Evolutionary conservation across 2,113 vertebrate genomes (phyloP).

Genomic region (Actenoides hombroni): DNA sequence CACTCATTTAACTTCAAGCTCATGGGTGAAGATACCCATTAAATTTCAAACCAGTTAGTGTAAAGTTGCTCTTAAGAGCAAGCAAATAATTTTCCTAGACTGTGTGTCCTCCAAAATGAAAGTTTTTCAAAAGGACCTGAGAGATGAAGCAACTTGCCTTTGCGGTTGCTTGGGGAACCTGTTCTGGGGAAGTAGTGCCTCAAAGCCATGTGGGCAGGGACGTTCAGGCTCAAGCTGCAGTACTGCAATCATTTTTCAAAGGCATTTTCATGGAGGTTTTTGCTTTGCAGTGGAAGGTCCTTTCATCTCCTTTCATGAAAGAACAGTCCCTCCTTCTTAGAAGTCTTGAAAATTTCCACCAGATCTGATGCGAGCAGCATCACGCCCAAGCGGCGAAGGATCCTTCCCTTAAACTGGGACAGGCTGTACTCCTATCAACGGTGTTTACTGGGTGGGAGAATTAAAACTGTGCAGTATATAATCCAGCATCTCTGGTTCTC

Average conservation of each 20-base stretch:
- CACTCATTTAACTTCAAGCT: not conserved
- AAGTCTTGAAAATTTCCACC: not conserved
- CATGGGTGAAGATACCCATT: not conserved
- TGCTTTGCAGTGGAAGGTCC: not conserved
- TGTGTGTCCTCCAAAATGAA: not conserved
- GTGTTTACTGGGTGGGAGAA: not conserved
- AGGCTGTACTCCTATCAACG: slow-evolving; percentile 4
- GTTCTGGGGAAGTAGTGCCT: not conserved
- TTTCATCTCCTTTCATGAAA: not conserved
- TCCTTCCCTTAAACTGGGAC: not conserved
- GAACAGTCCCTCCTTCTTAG: not conserved
- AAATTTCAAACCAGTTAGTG: not conserved
- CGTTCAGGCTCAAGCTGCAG: not conserved
- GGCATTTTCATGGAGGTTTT: not conserved
- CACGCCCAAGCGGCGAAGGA: not conserved
- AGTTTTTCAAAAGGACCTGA: not conserved
- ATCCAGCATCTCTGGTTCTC: not conserved
- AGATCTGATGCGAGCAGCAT: not conserved
- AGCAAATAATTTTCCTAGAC: not conserved
- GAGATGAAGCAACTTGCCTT: not conserved
- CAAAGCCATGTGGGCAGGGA: not conserved
- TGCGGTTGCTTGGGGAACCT: not conserved
- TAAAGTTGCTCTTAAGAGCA: not conserved
- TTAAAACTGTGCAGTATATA: not conserved
- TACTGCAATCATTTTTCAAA: not conserved